phyloP scores from a whole-genome alignment of 2,888 invertebrate genomes.

The Ichneumoninae sp. region DNA sequence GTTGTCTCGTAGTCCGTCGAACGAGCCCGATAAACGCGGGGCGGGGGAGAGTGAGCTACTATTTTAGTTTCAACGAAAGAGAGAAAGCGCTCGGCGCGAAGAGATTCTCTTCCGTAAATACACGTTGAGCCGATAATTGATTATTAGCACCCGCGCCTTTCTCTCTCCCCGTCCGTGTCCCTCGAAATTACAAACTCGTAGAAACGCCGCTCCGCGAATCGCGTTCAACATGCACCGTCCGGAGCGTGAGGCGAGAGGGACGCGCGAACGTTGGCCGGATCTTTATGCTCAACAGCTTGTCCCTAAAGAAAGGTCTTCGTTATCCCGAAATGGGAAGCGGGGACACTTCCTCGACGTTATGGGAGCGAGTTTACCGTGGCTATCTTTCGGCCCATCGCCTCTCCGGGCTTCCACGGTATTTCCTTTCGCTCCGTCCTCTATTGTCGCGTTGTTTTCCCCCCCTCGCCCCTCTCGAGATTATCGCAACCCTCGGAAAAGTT shows the following conservation, averaged over 20 bases:
- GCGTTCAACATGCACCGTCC: background rate
- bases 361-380: slow-evolving; percentile 25
- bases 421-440: slow-evolving; percentile 49
- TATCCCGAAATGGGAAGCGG: slow-evolving; percentile 60
- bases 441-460: slow-evolving; percentile 62
- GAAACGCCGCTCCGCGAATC: background rate
- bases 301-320: slow-evolving; percentile 49
- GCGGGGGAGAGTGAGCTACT: background rate
- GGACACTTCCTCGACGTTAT: slow-evolving; percentile 54
- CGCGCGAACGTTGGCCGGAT: slow-evolving; percentile 17
- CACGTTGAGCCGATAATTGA: slow-evolving; percentile 48
- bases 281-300: slow-evolving; percentile 12
- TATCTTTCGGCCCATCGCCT: slow-evolving; percentile 56
- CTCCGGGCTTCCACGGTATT: slow-evolving; percentile 37
- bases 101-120: slow-evolving; percentile 23
- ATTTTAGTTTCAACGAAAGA: slow-evolving; percentile 41
- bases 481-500: slow-evolving; percentile 57
- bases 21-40: slow-evolving; percentile 19
- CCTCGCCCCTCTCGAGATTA: slow-evolving; percentile 55
- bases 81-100: slow-evolving; percentile 38
- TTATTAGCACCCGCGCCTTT: slow-evolving; percentile 38
- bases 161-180: background rate
- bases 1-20: background rate
- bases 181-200: background rate
- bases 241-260: background rate